phyloP scores from a whole-genome alignment of 2,888 invertebrate genomes.

The Cenopis cana region DNA sequence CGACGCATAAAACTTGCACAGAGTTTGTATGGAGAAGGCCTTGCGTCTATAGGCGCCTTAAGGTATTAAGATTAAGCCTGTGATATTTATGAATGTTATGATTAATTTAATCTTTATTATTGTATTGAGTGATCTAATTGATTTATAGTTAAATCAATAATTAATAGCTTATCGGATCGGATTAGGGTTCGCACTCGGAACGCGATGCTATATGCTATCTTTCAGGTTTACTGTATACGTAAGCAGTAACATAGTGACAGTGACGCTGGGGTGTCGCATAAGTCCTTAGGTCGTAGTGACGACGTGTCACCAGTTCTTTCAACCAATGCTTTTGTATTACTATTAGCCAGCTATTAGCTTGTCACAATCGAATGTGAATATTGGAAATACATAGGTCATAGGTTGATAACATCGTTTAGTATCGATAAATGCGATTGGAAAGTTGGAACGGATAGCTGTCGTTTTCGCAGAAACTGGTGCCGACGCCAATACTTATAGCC shows the following conservation, averaged over 20 bases:
- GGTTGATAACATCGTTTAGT: too few species aligned
- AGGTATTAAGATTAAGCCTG: too few species aligned
- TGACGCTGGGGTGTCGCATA: too few species aligned
- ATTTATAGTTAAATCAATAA: not conserved
- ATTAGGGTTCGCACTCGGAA: constrained; percentile 12
- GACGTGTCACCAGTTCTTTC: not conserved
- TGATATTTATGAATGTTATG: too few species aligned
- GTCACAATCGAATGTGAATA: not conserved
- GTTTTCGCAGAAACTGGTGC: too few species aligned
- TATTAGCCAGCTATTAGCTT: not conserved
- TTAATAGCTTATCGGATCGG: constrained; percentile 13
- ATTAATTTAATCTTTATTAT: not conserved
- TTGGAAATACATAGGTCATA: not conserved
- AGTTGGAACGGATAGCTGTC: too few species aligned
- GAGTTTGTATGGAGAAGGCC: too few species aligned
- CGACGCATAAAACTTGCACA: too few species aligned
- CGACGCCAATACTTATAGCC: too few species aligned
- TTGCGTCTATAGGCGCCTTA: too few species aligned
- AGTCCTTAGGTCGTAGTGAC: not conserved
- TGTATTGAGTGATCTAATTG: not conserved
- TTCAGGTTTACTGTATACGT: not conserved
- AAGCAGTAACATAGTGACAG: not conserved
- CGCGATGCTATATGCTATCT: constrained; percentile 5
- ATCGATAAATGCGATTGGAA: not conserved
- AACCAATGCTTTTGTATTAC: constrained; percentile 3